Evolutionary conservation across 1,140 invertebrate species (phyloP).

Genomic region (Thaumatotibia leucotreta): DNA sequence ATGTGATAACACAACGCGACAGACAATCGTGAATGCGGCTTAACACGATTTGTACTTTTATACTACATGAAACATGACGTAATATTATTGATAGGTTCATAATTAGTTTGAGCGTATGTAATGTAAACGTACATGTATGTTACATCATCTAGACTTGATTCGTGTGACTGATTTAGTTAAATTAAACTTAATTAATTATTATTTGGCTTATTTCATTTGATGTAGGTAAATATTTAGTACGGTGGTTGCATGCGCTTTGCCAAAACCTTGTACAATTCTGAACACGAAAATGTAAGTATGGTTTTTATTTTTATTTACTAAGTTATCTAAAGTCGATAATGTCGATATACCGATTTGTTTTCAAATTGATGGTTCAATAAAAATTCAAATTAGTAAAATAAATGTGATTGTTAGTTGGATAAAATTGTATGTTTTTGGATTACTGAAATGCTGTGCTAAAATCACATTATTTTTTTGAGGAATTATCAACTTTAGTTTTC

Average conservation of each 20-base stretch:
- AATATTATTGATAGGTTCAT: conserved; percentile 10
- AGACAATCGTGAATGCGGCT: too few relatives aligned
- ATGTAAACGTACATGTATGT: conserved; percentile 23
- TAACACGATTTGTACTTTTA: conserved; percentile 12
- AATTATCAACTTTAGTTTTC: conserved; percentile 5
- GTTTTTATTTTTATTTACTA: conserved; percentile 26
- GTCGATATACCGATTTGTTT: too few relatives aligned
- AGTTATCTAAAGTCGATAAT: neutral
- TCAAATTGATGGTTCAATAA: too few relatives aligned
- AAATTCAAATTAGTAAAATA: too few relatives aligned
- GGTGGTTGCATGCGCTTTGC: conserved; percentile 42
- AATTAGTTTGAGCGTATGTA: conserved; percentile 21
- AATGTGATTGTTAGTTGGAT: too few relatives aligned
- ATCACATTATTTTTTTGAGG: too few relatives aligned
- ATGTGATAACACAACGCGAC: too few relatives aligned
- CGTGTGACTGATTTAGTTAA: conserved; percentile 69
- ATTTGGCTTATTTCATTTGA: neutral
- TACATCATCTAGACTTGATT: conserved; percentile 52
- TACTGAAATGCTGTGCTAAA: too few relatives aligned
- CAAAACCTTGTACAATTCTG: conserved; percentile 35
- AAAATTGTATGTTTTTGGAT: too few relatives aligned
- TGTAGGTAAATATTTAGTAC: neutral
- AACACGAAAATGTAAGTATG: conserved; percentile 42
- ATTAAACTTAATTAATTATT: conserved; percentile 17
- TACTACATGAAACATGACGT: conserved; percentile 22